Base-by-base conservation (phyloP, 2,113 vertebrate genomes). In the Misgurnus mizolepis region DNA sequence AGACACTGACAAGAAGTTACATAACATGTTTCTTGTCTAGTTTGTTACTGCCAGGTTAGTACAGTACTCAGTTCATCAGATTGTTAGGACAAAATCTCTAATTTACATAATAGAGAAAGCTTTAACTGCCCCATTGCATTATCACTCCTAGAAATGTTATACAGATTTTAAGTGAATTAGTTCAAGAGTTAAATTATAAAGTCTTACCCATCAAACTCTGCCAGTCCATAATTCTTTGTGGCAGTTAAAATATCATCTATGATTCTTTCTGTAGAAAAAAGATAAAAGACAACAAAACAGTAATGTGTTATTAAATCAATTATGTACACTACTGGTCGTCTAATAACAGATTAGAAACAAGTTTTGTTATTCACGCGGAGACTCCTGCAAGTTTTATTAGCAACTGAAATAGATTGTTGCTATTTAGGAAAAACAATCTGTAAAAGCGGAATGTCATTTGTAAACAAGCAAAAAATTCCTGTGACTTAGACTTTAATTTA, bases 231-330 rank as follows among this genome's bases (percentile, higher is more conserved):
- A 84, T 94, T 91, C 93, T 98, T 98, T 34, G 96, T 98, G 85
- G 87, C 87, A 71, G 92, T 92, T 93, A 99, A 91, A 91, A 99
- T 99, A 86, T 87, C 92, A 92, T 97, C 96, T 87, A 99, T 97
- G 85, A 97, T 90, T 91, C 93, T 95, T 89, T 98, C 97, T 99
- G 93, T 55, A 86, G 62, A 79, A 27, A 61, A 70, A 34, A 18
- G 18, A 80, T 62, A 78, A 79, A 61, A 70, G 11, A 71, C 34
- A 43, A 77, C 72, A 80, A 43, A 55, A 18, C 17, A n/a, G 7
- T 17, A n/a, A 67, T 50, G 7, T 39, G 53, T 41, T 67, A 68
- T 67, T 17, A 78, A 49, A 60, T 70, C 49, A 45, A 12, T 43
- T 14, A 41, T 58, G 18, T 7, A 39, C 67, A n/a, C 61, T 55